Evolutionary conservation across 2,113 vertebrate genomes (phyloP).

Genomic region (Aviceda subcristata): DNA sequence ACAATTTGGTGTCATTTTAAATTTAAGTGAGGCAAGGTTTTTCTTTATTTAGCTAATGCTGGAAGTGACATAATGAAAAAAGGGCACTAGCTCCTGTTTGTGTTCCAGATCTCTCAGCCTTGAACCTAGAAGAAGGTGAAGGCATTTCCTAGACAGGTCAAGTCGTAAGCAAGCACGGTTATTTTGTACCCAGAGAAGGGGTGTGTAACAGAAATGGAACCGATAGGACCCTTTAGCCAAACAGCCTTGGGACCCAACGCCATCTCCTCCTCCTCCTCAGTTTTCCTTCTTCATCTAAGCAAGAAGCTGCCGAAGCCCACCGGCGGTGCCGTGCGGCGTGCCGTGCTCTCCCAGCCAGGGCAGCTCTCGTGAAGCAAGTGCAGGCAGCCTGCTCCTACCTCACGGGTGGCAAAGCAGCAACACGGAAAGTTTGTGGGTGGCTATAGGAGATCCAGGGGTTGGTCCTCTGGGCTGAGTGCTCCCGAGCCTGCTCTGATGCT

Average conservation of each 20-base stretch:
- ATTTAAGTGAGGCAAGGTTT: conserved; percentile 21
- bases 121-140: not conserved
- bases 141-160: not conserved
- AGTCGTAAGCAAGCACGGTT: not conserved
- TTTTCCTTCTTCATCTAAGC: not conserved
- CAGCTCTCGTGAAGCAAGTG: accelerated
- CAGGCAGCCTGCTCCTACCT: not conserved
- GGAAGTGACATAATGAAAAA: conserved; percentile 24
- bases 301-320: not conserved
- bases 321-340: not conserved
- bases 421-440: not conserved
- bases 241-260: not conserved
- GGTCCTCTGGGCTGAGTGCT: not conserved
- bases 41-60: conserved; percentile 42
- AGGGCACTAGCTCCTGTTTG: conserved; percentile 24
- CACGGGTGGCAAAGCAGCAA: not conserved
- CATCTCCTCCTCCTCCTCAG: not conserved
- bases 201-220: not conserved
- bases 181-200: not conserved
- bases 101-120: conserved; percentile 12
- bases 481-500: not conserved
- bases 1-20: conserved; percentile 46
- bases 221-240: not conserved
- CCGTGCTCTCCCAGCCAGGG: not conserved
- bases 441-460: not conserved